Evolutionary conservation across 2,888 invertebrate species (phyloP).

Genomic region (Eupithecia centaureata): DNA sequence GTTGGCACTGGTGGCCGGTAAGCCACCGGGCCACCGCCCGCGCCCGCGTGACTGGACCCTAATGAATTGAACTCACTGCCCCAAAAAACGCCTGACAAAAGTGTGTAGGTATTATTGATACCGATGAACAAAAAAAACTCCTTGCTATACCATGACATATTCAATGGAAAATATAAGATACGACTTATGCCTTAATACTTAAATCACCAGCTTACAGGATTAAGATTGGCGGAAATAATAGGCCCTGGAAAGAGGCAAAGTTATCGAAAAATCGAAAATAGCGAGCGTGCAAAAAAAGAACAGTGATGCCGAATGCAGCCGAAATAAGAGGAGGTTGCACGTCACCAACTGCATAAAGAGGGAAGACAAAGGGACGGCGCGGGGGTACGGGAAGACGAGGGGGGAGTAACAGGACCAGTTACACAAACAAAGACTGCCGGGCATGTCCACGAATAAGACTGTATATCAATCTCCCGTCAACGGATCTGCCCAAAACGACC

Average conservation of each 20-base stretch:
- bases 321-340: conserved; percentile 74
- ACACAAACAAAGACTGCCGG: conserved; percentile 80
- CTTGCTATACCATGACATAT: conserved; percentile 29
- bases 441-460: conserved; percentile 78
- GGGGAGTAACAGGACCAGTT: conserved; percentile 66
- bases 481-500: conserved; percentile 79
- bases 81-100: conserved; percentile 26
- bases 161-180: neutral
- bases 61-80: conserved; percentile 64
- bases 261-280: conserved; percentile 50
- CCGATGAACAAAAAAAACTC: conserved; percentile 34
- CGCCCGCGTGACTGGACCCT: conserved; percentile 48
- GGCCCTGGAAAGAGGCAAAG: conserved; percentile 27
- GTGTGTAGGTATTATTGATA: conserved; percentile 27
- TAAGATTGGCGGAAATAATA: conserved; percentile 36
- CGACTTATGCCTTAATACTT: conserved; percentile 23
- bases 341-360: conserved; percentile 77
- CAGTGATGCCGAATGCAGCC: conserved; percentile 61
- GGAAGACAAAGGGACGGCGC: conserved; percentile 73
- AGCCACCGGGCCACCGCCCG: conserved; percentile 52
- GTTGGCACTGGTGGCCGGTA: conserved; percentile 52
- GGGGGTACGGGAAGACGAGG: conserved; percentile 46
- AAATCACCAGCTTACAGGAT: conserved; percentile 39
- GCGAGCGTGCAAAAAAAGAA: conserved; percentile 53
- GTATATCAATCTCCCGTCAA: conserved; percentile 83